phyloP scores from a whole-genome alignment of 1,140 invertebrate genomes.

The Lucilia cuprina region DNA sequence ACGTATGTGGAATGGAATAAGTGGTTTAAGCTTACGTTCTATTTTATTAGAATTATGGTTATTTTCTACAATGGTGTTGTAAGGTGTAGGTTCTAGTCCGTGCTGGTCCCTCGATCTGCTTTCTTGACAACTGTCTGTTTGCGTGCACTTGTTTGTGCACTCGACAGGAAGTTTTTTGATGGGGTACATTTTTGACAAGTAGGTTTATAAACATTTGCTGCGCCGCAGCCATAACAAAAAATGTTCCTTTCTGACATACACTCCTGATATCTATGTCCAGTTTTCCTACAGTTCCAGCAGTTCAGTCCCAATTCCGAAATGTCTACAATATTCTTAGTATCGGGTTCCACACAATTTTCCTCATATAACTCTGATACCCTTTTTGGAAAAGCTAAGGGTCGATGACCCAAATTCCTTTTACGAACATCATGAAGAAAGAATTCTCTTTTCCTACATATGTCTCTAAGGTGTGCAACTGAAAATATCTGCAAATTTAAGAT shows the following conservation, averaged over 20 bases:
- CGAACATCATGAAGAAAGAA: not conserved
- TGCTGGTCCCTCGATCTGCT: no score
- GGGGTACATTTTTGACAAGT: not conserved
- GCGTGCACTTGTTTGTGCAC: no score
- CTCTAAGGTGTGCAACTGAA: not conserved
- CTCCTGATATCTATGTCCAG: not conserved
- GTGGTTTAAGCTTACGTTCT: no score
- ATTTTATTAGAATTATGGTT: no score
- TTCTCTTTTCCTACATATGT: not conserved
- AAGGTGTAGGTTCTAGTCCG: no score
- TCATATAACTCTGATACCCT: not conserved
- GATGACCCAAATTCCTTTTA: not conserved
- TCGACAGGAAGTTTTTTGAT: not conserved
- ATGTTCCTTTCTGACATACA: not conserved
- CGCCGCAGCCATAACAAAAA: conserved; percentile 7
- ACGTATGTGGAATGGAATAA: no score
- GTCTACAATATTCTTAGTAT: not conserved
- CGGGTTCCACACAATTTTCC: not conserved
- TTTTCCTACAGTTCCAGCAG: not conserved
- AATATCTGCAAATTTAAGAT: not conserved
- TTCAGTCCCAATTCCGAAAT: not conserved
- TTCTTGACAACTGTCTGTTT: no score
- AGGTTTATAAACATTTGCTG: not conserved
- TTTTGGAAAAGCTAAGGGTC: not conserved
- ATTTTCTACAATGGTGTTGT: no score